These are phyloP conservation scores for Lasioglossum pauxillum DNA, from an alignment of 2,888 invertebrate species.

Conservation along the genomic window DNA sequence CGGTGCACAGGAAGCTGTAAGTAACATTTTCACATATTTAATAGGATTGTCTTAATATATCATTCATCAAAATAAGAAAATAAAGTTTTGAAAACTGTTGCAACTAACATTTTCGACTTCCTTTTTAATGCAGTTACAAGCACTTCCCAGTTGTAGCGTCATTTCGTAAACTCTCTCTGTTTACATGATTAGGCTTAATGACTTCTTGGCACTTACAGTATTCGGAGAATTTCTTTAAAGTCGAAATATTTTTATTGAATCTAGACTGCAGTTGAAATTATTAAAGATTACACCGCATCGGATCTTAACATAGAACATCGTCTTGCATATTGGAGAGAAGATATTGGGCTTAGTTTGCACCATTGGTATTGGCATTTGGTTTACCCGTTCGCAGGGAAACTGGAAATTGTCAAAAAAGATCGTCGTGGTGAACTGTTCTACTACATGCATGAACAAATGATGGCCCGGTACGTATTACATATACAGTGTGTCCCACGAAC, in stretches of 20 bases:
- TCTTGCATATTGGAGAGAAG: constrained; percentile 93
- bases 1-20: constrained; percentile 85
- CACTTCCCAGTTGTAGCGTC: too few relatives aligned
- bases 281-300: constrained; percentile 91
- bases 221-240: not conserved
- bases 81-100: too few relatives aligned
- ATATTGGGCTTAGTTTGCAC: constrained; percentile 93
- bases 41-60: too few relatives aligned
- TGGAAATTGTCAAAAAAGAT: constrained; percentile 64
- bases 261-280: constrained; percentile 87
- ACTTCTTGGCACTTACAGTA: not conserved
- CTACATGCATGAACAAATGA: not conserved
- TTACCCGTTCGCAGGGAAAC: constrained; percentile 90
- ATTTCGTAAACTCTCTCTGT: too few relatives aligned
- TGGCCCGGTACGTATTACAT: not conserved
- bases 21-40: not conserved
- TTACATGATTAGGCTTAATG: too few relatives aligned
- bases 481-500: not conserved
- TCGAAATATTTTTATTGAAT: not conserved
- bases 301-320: constrained; percentile 91
- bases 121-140: too few relatives aligned
- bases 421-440: not conserved
- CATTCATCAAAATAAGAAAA: too few relatives aligned
- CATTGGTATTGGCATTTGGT: constrained; percentile 97
- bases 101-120: too few relatives aligned